These are phyloP conservation scores for Zaprionus obscuricornis DNA, from an alignment of 2,888 invertebrate genomes.

Conservation along the genomic window DNA sequence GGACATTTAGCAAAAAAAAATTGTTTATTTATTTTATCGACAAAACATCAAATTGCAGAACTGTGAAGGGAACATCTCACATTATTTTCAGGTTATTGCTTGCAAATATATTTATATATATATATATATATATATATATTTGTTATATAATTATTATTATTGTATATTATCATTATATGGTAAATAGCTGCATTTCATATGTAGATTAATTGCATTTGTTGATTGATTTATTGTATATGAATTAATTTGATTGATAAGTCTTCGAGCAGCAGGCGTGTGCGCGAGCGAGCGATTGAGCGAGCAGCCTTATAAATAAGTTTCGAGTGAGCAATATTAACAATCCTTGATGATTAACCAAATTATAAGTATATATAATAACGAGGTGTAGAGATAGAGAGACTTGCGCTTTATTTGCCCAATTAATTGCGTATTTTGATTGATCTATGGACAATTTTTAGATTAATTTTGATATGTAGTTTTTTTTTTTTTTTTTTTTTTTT, in stretches of 20 bases:
- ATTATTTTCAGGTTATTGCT: conserved; percentile 63
- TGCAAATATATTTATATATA: conserved; percentile 39
- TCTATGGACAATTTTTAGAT: conserved; percentile 46
- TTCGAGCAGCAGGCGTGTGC: conserved; percentile 44
- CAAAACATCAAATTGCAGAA: conserved; percentile 84
- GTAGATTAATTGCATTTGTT: conserved; percentile 43
- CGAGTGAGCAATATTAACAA: conserved; percentile 70
- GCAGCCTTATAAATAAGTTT: conserved; percentile 58
- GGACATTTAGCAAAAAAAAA: conserved; percentile 35
- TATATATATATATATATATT: conserved; percentile 29
- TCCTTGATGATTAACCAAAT: conserved; percentile 69
- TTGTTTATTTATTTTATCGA: conserved; percentile 34
- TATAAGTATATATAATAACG: conserved; percentile 35
- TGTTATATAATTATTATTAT: conserved; percentile 11
- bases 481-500: conserved; percentile 18
- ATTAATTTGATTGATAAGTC: conserved; percentile 34
- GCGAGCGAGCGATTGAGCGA: conserved; percentile 51
- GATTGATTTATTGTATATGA: conserved; percentile 45
- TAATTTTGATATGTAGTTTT: no score
- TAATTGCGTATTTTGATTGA: conserved; percentile 40
- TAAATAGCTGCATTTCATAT: conserved; percentile 36
- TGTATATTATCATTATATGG: no score
- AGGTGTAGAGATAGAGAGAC: conserved; percentile 51
- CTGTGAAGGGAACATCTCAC: conserved; percentile 93
- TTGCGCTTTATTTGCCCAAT: conserved; percentile 55